Percentiles rank a stretch among this genome's conserved stretches.
These are phyloP conservation scores for Sycophila texana DNA, from an alignment of 2,888 invertebrate genomes.

Conservation along the genomic window DNA sequence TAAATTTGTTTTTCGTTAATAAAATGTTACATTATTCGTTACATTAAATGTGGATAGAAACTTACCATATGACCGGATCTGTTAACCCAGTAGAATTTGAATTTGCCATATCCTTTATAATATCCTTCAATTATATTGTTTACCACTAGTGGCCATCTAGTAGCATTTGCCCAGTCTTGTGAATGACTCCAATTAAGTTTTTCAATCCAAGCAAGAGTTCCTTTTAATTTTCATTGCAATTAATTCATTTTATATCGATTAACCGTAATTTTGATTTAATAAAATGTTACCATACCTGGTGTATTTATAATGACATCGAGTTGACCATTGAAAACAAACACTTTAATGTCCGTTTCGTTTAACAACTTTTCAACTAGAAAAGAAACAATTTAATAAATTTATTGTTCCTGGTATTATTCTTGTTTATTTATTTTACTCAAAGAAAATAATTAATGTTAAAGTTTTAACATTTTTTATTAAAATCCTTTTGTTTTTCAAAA, in stretches of 20 bases:
- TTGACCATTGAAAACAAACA: conserved; percentile 87
- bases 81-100: conserved; percentile 87
- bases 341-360: conserved; percentile 81
- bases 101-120: conserved; percentile 82
- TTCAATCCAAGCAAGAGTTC: conserved; percentile 85
- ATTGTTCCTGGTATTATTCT: too few relatives aligned
- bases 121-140: conserved; percentile 84
- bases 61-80: conserved; percentile 87
- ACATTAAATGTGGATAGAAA: not conserved
- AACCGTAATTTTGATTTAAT: not conserved
- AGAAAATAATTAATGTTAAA: too few relatives aligned
- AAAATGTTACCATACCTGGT: conserved; percentile 78
- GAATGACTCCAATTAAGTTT: conserved; percentile 82
- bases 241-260: not conserved
- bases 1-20: not conserved
- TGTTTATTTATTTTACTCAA: too few relatives aligned
- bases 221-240: not conserved
- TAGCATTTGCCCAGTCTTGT: conserved; percentile 78
- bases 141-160: conserved; percentile 79
- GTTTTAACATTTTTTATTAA: too few relatives aligned
- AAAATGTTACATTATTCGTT: not conserved
- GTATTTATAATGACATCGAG: conserved; percentile 90
- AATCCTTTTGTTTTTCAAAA: too few relatives aligned
- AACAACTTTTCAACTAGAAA: conserved; percentile 81
- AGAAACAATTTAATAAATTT: not conserved